phyloP scores from a whole-genome alignment of 2,113 vertebrate species.

The Coreoperca whiteheadi region DNA sequence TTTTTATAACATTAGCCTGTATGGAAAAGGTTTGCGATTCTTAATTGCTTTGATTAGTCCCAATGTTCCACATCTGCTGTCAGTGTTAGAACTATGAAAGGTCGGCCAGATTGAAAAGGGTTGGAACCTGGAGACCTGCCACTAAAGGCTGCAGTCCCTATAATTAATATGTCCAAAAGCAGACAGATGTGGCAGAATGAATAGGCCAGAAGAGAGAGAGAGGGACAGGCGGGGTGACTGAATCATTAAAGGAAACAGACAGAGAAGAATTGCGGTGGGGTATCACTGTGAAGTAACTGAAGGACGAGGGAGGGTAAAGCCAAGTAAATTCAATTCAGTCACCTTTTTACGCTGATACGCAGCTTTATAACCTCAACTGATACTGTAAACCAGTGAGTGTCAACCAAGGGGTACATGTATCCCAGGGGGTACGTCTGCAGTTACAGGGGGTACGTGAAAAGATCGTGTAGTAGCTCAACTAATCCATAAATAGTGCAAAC shows the following conservation, averaged over 20 bases:
- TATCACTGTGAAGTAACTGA: slow-evolving; percentile 8
- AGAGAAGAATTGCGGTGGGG: slow-evolving; percentile 2
- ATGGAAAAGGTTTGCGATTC: background rate
- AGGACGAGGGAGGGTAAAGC: background rate
- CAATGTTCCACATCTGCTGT: slow-evolving; percentile 20
- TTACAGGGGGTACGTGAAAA: too few relatives aligned
- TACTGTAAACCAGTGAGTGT: background rate
- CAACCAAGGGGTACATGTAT: background rate
- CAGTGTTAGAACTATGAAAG: slow-evolving; percentile 7
- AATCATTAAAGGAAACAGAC: slow-evolving; percentile 21
- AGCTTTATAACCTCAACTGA: background rate
- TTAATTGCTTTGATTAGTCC: slow-evolving; percentile 30
- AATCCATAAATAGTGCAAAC: too few relatives aligned
- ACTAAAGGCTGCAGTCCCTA: slow-evolving; percentile 18
- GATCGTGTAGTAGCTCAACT: too few relatives aligned
- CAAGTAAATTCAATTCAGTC: background rate
- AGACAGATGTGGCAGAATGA: slow-evolving; percentile 32
- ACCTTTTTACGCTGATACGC: background rate
- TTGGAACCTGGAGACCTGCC: slow-evolving; percentile 30
- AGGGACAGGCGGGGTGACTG: background rate
- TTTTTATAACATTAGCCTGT: background rate
- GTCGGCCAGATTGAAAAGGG: slow-evolving; percentile 30
- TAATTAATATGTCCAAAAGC: slow-evolving; percentile 31
- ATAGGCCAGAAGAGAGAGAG: background rate
- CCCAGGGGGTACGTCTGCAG: too few relatives aligned